phyloP scores from a whole-genome alignment of 2,797 vertebrate species.

The Alcedo atthis region DNA sequence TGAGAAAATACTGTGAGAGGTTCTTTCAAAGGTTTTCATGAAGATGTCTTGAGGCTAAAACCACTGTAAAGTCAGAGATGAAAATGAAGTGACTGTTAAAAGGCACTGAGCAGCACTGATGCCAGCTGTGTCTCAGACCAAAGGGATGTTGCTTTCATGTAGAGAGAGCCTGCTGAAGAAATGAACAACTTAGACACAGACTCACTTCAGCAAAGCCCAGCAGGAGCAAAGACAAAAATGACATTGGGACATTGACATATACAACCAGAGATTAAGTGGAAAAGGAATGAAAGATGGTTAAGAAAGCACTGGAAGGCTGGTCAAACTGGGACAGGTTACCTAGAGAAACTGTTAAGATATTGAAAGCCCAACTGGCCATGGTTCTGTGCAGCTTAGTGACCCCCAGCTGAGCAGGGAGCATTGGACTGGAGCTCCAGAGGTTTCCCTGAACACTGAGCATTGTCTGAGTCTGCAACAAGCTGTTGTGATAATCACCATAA shows the following conservation, averaged over 20 bases:
- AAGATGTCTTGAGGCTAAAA: neutral
- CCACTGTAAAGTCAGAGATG: neutral
- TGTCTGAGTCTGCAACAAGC: neutral
- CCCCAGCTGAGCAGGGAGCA: rapidly evolving
- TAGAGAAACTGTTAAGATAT: neutral
- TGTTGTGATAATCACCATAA: neutral
- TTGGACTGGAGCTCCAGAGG: neutral
- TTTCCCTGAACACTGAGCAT: neutral
- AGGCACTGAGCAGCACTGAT: neutral
- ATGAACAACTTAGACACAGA: neutral
- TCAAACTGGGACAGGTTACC: neutral
- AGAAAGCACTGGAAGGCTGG: neutral
- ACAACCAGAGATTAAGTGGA: neutral
- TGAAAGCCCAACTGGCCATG: neutral
- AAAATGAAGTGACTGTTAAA: neutral
- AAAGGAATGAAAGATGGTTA: neutral
- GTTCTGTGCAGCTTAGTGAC: neutral
- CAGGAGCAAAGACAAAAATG: neutral
- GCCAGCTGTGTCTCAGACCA: neutral
- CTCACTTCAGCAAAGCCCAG: neutral
- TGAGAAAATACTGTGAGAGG: neutral
- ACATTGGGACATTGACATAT: neutral
- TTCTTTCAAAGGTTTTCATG: neutral
- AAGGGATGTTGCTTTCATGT: neutral
- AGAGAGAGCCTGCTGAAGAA: neutral